Conservation (phyloP, 2,797 vertebrate species). For the Dermochelys coriacea region DNA sequence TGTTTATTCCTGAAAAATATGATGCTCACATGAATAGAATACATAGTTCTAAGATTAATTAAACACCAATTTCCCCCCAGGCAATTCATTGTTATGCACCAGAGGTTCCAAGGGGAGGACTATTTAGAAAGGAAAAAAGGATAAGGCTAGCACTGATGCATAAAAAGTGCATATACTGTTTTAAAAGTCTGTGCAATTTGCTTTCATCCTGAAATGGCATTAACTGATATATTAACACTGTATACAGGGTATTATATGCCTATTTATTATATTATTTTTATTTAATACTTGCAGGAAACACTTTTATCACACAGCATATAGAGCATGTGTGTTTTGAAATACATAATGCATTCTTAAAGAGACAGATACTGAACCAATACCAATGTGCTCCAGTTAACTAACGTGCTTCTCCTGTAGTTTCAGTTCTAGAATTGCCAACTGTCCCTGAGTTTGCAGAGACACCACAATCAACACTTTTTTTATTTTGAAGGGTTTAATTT, state of each 20-base stretch:
- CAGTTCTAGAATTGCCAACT: slow-evolving; percentile 11
- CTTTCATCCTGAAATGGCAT: slow-evolving; percentile 58
- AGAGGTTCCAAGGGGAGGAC: slow-evolving; percentile 49
- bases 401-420: background rate
- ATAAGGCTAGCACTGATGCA: slow-evolving; percentile 51
- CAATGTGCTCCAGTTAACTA: slow-evolving; percentile 18
- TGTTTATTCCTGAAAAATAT: slow-evolving; percentile 40
- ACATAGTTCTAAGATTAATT: slow-evolving; percentile 68
- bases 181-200: slow-evolving; percentile 73
- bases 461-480: background rate
- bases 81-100: slow-evolving; percentile 70
- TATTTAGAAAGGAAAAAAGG: slow-evolving; percentile 16
- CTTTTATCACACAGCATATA: slow-evolving; percentile 39
- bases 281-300: slow-evolving; percentile 69
- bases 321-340: background rate
- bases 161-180: slow-evolving; percentile 70
- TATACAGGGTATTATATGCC: slow-evolving; percentile 66
- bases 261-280: slow-evolving; percentile 71
- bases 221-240: slow-evolving; percentile 76
- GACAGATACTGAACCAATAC: slow-evolving; percentile 16
- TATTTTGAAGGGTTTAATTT: background rate
- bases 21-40: slow-evolving; percentile 36
- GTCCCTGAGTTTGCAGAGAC: background rate
- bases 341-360: slow-evolving; percentile 21
- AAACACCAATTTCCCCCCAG: slow-evolving; percentile 58